A percentile compares a stretch with the other conserved stretches of the same genome.
Evolutionary conservation across 1,140 invertebrate genomes (phyloP).

Genomic region (Cyphomyrmex costatus): DNA sequence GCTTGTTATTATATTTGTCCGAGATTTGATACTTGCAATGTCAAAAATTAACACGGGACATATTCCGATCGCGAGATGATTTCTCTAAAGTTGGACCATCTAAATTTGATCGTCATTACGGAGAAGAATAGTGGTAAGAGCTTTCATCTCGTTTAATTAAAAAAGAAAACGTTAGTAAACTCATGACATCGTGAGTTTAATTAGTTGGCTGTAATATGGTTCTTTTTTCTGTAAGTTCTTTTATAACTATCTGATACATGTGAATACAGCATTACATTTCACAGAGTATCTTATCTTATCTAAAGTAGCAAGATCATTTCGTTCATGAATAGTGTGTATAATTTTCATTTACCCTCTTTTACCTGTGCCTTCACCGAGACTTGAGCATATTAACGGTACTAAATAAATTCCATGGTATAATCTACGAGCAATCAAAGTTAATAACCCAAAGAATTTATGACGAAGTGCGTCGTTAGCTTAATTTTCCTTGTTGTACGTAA

Average conservation of each 20-base stretch:
- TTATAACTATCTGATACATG: not conserved
- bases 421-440: conserved; percentile 69
- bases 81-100: not conserved
- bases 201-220: not conserved
- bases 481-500: conserved; percentile 74
- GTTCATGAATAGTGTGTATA: conserved; percentile 48
- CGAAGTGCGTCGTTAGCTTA: conserved; percentile 69
- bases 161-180: not conserved
- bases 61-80: not conserved
- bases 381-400: conserved; percentile 68
- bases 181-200: not conserved
- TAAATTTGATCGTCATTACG: not conserved
- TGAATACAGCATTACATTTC: conserved; percentile 22
- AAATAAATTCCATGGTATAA: conserved; percentile 72
- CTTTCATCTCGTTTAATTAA: not conserved
- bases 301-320: conserved; percentile 22
- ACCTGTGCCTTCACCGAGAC: conserved; percentile 32
- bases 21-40: not conserved
- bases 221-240: conserved; percentile 5
- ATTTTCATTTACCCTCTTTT: conserved; percentile 61
- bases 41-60: not conserved
- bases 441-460: conserved; percentile 74
- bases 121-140: not conserved
- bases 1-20: conserved; percentile 16
- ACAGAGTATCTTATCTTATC: conserved; percentile 38